Conservation (phyloP, 2,888 invertebrate species). For the Timema podura region DNA sequence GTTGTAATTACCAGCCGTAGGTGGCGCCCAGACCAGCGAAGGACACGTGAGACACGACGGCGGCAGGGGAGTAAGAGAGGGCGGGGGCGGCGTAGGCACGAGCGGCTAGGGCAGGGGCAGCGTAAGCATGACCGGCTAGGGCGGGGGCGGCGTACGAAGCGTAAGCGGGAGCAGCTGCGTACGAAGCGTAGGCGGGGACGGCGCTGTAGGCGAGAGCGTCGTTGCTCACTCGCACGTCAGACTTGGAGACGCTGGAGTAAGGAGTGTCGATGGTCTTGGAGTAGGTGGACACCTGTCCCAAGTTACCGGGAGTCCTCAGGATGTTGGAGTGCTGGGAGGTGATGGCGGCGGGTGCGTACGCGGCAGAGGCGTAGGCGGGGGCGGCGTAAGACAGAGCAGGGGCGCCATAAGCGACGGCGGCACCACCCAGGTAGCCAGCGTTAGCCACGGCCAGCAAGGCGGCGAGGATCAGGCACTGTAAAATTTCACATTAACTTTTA, state of each 20-base stretch:
- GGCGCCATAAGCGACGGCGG: too few species aligned
- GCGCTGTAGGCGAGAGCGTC: slow-evolving; percentile 33
- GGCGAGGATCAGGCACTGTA: too few species aligned
- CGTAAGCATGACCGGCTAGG: background rate
- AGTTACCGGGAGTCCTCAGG: slow-evolving; percentile 34
- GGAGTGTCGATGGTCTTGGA: slow-evolving; percentile 35
- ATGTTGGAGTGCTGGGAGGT: slow-evolving; percentile 32
- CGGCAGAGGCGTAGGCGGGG: slow-evolving; percentile 25
- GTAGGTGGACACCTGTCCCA: slow-evolving; percentile 34
- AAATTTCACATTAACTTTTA: too few species aligned
- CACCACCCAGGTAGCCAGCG: too few species aligned
- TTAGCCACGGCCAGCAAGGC: too few species aligned
- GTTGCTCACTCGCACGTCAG: slow-evolving; percentile 34
- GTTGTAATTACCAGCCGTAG: slow-evolving; percentile 25
- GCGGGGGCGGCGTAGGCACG: slow-evolving; percentile 29
- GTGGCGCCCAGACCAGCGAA: slow-evolving; percentile 21
- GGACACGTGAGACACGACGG: slow-evolving; percentile 2
- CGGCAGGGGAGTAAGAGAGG: slow-evolving; percentile 21
- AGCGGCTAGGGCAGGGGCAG: slow-evolving; percentile 15
- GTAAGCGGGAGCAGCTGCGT: slow-evolving; percentile 3
- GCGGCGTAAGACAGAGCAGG: background rate
- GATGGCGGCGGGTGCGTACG: slow-evolving; percentile 36
- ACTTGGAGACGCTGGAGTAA: slow-evolving; percentile 35
- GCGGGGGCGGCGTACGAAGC: slow-evolving; percentile 26
- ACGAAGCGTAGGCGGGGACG: slow-evolving; percentile 22